These are phyloP conservation scores for Nudaria mundana DNA, from an alignment of 2,888 invertebrate species.

Conservation along the genomic window DNA sequence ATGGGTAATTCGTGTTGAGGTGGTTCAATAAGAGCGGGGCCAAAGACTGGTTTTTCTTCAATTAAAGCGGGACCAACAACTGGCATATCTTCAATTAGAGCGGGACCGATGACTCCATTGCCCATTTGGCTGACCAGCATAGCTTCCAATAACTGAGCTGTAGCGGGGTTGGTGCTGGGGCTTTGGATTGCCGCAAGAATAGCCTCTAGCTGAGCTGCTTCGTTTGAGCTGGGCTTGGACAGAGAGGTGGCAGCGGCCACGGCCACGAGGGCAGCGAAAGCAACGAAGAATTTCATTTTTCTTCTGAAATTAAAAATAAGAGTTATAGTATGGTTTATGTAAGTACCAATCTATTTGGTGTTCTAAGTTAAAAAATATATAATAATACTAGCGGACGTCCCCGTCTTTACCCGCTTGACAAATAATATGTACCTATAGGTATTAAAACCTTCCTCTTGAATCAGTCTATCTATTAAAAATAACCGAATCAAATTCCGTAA, in stretches of 20 bases:
- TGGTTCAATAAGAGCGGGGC: conserved; percentile 27
- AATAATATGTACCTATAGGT: no score
- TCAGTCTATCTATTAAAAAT: no score
- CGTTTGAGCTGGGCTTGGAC: conserved; percentile 13
- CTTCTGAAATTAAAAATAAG: neutral
- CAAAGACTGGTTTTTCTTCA: conserved; percentile 16
- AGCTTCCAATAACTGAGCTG: conserved; percentile 43
- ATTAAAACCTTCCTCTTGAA: no score
- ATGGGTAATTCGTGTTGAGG: neutral
- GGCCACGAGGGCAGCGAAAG: conserved; percentile 41
- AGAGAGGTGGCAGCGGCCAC: conserved; percentile 35
- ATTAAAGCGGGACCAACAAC: conserved; percentile 7
- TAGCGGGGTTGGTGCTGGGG: conserved; percentile 54
- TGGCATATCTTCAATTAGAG: conserved; percentile 12
- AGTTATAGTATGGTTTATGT: neutral
- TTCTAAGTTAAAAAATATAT: neutral
- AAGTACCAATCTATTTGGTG: neutral
- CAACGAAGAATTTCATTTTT: conserved; percentile 51
- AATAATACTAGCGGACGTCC: no score
- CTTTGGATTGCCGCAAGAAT: conserved; percentile 51
- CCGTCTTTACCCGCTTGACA: no score
- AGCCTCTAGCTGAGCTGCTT: conserved; percentile 24
- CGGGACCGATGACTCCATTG: conserved; percentile 18
- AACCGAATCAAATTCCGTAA: no score
- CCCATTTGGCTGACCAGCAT: conserved; percentile 31